Conservation (phyloP, 2,113 vertebrate genomes). For the Sinocyclocheilus anshuiensis region DNA sequence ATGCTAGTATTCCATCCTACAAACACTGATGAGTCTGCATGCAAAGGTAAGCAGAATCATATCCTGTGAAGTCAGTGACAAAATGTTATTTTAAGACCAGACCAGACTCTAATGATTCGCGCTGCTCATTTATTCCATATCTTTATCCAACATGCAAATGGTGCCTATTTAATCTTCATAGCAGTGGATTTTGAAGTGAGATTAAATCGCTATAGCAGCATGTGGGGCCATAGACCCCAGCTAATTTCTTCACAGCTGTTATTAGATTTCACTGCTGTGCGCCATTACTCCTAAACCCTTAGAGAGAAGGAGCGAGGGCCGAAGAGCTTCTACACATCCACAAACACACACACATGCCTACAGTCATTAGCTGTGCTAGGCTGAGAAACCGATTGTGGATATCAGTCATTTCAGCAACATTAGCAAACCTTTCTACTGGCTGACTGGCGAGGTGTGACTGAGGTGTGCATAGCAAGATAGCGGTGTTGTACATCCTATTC, state of each 20-base stretch:
- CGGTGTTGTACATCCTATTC: background rate
- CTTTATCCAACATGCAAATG: background rate
- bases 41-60: background rate
- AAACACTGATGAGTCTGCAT: background rate
- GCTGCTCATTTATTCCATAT: background rate
- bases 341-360: background rate
- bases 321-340: background rate
- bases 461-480: background rate
- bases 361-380: conserved; percentile 14
- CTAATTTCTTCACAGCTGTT: conserved; percentile 35
- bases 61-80: background rate
- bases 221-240: background rate
- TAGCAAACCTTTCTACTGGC: conserved; percentile 24
- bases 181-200: background rate
- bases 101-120: background rate
- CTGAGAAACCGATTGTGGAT: background rate
- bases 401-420: conserved; percentile 15
- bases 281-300: conserved; percentile 21
- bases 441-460: background rate
- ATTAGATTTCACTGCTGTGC: conserved; percentile 34
- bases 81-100: background rate
- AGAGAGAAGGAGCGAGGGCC: background rate
- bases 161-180: background rate
- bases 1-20: background rate
- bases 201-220: conserved; percentile 3